These are phyloP conservation scores for Podotricha telesiphe DNA, from an alignment of 2,888 invertebrate genomes.

Conservation along the genomic window DNA sequence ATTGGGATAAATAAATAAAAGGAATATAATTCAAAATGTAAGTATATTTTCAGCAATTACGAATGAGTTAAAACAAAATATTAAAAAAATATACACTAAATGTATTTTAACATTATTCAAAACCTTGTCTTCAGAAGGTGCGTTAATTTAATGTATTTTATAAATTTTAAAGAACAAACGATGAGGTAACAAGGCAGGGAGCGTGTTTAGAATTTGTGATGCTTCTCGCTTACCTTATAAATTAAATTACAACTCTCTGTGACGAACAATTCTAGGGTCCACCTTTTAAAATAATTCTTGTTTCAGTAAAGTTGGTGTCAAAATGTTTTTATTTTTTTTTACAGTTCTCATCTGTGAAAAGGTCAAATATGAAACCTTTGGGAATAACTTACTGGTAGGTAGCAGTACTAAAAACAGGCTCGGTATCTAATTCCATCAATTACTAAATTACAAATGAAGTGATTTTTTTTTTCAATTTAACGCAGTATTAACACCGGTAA, in stretches of 20 bases:
- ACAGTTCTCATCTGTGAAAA: neutral
- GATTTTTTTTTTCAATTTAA: no score
- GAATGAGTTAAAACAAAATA: neutral
- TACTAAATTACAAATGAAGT: no score
- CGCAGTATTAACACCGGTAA: no score
- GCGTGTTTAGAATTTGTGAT: slow-evolving; percentile 45
- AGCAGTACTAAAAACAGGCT: no score
- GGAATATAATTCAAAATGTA: no score
- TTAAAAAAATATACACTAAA: slow-evolving; percentile 2
- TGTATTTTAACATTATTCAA: slow-evolving; percentile 20
- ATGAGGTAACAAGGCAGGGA: slow-evolving; percentile 39
- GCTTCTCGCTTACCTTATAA: slow-evolving; percentile 44
- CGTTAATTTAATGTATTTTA: slow-evolving; percentile 29
- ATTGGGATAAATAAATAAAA: no score
- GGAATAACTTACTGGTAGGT: no score
- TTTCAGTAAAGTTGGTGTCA: slow-evolving; percentile 10
- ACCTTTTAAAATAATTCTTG: slow-evolving; percentile 10
- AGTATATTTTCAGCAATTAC: no score
- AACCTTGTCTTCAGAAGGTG: slow-evolving; percentile 23
- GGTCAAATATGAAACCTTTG: no score
- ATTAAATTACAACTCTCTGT: slow-evolving; percentile 41
- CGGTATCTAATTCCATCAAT: no score
- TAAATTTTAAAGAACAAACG: slow-evolving; percentile 37
- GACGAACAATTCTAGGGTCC: slow-evolving; percentile 35
- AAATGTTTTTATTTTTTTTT: slow-evolving; percentile 2